A percentile compares a stretch with the other conserved stretches of the same genome.
Conservation (phyloP, 2,113 vertebrate species). For the Neomonachus schauinslandi region DNA sequence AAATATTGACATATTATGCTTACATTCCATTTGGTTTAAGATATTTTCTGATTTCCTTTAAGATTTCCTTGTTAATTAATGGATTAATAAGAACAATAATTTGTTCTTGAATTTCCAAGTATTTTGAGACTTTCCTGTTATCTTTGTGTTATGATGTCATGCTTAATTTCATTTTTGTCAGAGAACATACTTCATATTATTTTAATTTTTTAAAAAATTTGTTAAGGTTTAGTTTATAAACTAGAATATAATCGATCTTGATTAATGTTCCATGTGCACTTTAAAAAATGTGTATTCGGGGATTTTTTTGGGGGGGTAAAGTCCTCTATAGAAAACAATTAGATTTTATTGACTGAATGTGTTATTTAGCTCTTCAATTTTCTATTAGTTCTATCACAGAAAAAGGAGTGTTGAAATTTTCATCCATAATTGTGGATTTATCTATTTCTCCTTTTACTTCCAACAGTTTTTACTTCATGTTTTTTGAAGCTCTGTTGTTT, state of each 20-base stretch:
- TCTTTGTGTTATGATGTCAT: background rate
- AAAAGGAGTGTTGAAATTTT: background rate
- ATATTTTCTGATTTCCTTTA: background rate
- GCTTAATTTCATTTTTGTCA: conserved; percentile 8
- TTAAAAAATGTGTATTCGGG: background rate
- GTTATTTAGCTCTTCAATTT: background rate
- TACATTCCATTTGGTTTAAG: background rate
- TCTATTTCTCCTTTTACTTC: background rate
- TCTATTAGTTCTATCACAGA: background rate
- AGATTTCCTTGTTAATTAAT: background rate
- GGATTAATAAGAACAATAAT: background rate
- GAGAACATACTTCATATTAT: background rate
- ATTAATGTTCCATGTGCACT: background rate
- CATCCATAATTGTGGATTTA: background rate
- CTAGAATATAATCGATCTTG: background rate
- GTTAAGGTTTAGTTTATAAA: background rate
- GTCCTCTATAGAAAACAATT: background rate
- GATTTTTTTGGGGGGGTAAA: background rate
- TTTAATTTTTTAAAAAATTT: background rate
- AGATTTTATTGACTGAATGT: background rate
- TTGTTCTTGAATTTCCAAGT: background rate
- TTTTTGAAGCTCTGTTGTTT: background rate
- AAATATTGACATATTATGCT: background rate
- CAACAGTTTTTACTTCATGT: background rate
- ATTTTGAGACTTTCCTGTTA: background rate